Evolutionary conservation across 2,888 invertebrate genomes (phyloP).

Genomic region (Catocala nupta): DNA sequence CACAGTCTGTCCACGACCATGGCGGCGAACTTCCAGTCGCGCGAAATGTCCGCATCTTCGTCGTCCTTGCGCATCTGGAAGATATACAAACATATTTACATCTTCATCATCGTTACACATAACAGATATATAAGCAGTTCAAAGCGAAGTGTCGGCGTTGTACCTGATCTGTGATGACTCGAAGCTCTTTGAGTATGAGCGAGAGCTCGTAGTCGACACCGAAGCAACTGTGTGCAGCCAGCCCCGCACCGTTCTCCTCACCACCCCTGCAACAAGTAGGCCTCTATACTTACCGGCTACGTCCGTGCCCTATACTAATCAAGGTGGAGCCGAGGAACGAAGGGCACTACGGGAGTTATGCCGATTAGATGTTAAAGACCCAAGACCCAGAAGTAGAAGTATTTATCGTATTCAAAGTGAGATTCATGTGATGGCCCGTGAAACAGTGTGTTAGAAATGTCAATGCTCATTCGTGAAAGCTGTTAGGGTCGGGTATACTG

Average conservation of each 20-base stretch:
- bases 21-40: constrained; percentile 99
- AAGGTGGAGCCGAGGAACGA: constrained; percentile 80
- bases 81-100: constrained; percentile 15
- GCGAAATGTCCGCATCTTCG: constrained; percentile 96
- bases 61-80: constrained; percentile 97
- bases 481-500: constrained; percentile 82
- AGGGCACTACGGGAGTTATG: constrained; percentile 83
- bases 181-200: constrained; percentile 97
- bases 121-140: background rate
- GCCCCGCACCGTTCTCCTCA: constrained; percentile 91
- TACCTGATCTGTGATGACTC: constrained; percentile 96
- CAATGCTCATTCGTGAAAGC: constrained; percentile 64
- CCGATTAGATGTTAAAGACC: constrained; percentile 71
- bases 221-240: constrained; percentile 94
- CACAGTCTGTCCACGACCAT: constrained; percentile 99
- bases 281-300: constrained; percentile 81
- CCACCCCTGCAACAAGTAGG: constrained; percentile 79
- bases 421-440: constrained; percentile 52
- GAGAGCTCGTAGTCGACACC: constrained; percentile 97
- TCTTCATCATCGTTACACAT: background rate
- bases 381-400: constrained; percentile 70
- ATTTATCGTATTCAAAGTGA: constrained; percentile 54
- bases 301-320: constrained; percentile 77
- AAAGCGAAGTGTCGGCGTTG: background rate
- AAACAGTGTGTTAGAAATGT: constrained; percentile 55